Conservation (phyloP, 2,113 vertebrate genomes). For the Apteryx owenii region DNA sequence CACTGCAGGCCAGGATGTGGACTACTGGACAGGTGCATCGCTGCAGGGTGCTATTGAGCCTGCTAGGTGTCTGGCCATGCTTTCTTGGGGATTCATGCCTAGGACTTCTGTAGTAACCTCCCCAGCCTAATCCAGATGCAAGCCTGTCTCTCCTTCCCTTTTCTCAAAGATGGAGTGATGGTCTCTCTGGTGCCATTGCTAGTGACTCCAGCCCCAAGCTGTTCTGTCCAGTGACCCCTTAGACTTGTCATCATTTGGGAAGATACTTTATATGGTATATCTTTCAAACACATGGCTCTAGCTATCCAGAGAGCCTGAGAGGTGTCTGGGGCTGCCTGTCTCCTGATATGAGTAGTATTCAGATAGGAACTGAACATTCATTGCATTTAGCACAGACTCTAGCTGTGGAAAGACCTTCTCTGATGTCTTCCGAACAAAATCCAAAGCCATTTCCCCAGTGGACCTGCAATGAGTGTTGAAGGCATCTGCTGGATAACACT, state of each 20-base stretch:
- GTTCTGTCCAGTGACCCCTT: not conserved
- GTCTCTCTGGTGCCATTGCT: not conserved
- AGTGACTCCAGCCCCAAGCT: not conserved
- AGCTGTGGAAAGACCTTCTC: not conserved
- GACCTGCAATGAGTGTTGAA: not conserved
- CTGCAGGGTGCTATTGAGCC: not conserved
- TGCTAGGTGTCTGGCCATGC: not conserved
- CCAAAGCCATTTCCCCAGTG: not conserved
- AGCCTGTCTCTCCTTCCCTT: not conserved
- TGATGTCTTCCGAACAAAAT: not conserved
- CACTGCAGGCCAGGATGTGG: not conserved
- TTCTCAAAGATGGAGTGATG: not conserved
- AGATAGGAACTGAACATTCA: not conserved
- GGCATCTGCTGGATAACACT: not conserved
- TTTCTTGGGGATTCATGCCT: accelerated
- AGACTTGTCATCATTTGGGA: not conserved
- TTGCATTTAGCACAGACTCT: not conserved
- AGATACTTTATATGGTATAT: not conserved
- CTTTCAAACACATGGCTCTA: not conserved
- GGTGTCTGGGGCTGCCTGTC: not conserved
- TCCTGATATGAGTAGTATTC: not conserved
- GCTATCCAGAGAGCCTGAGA: not conserved
- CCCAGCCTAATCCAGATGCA: not conserved
- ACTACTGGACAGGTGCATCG: not conserved
- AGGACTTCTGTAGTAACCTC: not conserved